Evolutionary conservation across 1,140 invertebrate genomes (phyloP).

Genomic region (Caerostris extrusa): DNA sequence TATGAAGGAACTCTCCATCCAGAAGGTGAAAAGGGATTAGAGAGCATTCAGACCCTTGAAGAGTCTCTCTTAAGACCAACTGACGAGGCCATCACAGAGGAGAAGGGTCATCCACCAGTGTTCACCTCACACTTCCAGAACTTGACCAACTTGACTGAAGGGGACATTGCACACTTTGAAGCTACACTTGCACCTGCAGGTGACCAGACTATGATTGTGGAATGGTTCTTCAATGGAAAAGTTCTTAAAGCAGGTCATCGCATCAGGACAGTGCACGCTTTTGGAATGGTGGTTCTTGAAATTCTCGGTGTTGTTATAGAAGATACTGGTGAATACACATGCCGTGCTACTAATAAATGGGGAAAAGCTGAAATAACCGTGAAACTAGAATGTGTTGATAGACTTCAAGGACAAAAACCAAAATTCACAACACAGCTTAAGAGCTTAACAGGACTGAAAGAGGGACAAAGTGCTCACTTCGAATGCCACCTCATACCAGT

Average conservation of each 20-base stretch:
- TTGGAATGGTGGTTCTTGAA: slow-evolving; percentile 97
- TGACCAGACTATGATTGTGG: slow-evolving; percentile 97
- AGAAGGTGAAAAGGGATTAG: slow-evolving; percentile 93
- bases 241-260: slow-evolving; percentile 87
- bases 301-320: slow-evolving; percentile 89
- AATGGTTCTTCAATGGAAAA: slow-evolving; percentile 98
- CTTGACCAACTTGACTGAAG: slow-evolving; percentile 90
- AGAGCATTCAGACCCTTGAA: slow-evolving; percentile 95
- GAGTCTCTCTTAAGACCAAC: slow-evolving; percentile 88
- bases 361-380: slow-evolving; percentile 90
- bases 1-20: slow-evolving; percentile 95
- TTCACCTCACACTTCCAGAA: slow-evolving; percentile 94
- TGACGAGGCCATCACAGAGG: slow-evolving; percentile 86
- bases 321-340: slow-evolving; percentile 94
- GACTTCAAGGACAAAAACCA: slow-evolving; percentile 91
- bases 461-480: slow-evolving; percentile 92
- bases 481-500: slow-evolving; percentile 89
- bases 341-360: slow-evolving; percentile 78
- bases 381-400: slow-evolving; percentile 91
- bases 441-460: slow-evolving; percentile 91
- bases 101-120: slow-evolving; percentile 89
- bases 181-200: slow-evolving; percentile 95
- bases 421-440: slow-evolving; percentile 93
- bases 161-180: slow-evolving; percentile 96
- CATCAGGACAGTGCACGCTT: slow-evolving; percentile 96